A percentile compares a stretch with the other conserved stretches of the same genome.
These are phyloP conservation scores for Noctuana brunneofusca DNA, from an alignment of 2,888 invertebrate species.

Conservation along the genomic window DNA sequence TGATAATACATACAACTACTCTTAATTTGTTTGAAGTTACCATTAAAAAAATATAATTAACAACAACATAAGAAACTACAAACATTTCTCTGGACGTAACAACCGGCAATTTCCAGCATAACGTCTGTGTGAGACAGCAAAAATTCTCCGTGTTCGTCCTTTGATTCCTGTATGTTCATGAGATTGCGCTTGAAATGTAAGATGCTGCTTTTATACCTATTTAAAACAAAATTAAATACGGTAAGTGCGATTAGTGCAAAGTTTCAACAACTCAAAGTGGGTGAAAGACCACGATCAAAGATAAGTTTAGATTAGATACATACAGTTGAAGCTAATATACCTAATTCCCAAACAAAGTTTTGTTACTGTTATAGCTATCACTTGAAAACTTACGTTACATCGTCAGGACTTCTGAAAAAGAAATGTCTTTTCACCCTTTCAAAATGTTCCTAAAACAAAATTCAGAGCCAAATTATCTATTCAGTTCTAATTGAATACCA, in stretches of 20 bases:
- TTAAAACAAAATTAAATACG: neutral
- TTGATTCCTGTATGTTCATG: constrained; percentile 56
- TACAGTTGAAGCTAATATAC: too few species aligned
- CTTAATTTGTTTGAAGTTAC: neutral
- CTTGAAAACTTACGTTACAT: constrained; percentile 50
- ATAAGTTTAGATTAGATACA: too few species aligned
- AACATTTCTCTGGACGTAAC: constrained; percentile 70
- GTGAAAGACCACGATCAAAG: neutral
- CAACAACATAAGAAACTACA: constrained; percentile 40
- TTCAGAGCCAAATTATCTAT: neutral
- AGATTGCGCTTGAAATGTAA: constrained; percentile 63
- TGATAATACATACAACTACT: neutral
- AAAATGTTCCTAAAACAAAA: constrained; percentile 46
- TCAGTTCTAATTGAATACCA: too few species aligned
- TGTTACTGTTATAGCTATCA: neutral
- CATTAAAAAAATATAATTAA: too few species aligned
- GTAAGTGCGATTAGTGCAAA: too few species aligned
- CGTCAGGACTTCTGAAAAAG: constrained; percentile 46
- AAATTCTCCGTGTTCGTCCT: constrained; percentile 49
- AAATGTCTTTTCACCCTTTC: constrained; percentile 54
- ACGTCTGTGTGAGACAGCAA: constrained; percentile 55
- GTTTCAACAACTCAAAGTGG: neutral
- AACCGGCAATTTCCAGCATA: constrained; percentile 65
- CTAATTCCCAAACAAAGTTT: too few species aligned
- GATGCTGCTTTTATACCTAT: constrained; percentile 67